phyloP scores from a whole-genome alignment of 2,113 vertebrate species.

The Talpa occidentalis region DNA sequence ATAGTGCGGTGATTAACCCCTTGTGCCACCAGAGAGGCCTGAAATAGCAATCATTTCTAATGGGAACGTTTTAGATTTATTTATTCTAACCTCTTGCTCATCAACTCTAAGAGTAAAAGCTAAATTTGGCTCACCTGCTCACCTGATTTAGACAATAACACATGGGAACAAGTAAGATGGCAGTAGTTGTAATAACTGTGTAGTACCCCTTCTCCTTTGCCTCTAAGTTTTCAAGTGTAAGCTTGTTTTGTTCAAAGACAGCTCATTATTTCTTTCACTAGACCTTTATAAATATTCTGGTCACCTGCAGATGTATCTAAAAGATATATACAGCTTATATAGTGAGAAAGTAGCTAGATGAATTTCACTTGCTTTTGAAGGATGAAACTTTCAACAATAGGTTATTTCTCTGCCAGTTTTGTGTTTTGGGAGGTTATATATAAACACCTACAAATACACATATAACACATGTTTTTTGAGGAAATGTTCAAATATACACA shows the following conservation, averaged over 20 bases:
- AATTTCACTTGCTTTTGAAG: slow-evolving; percentile 49
- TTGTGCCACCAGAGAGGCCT: no score
- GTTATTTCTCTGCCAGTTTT: slow-evolving; percentile 26
- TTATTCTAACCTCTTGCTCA: not conserved
- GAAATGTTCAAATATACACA: not conserved
- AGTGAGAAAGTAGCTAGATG: slow-evolving; percentile 32
- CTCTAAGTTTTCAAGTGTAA: slow-evolving; percentile 62
- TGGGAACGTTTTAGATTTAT: slow-evolving; percentile 9
- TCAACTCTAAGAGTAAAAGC: slow-evolving; percentile 4
- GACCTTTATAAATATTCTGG: slow-evolving; percentile 32
- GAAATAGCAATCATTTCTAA: slow-evolving; percentile 47
- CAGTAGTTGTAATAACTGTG: not conserved
- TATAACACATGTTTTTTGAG: not conserved
- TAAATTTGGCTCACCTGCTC: not conserved
- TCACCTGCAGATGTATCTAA: slow-evolving; percentile 23
- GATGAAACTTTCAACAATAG: slow-evolving; percentile 26
- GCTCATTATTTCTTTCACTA: slow-evolving; percentile 74
- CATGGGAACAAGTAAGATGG: not conserved
- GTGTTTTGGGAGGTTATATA: not conserved
- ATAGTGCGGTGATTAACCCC: no score
- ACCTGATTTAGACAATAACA: slow-evolving; percentile 13
- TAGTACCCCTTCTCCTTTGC: not conserved
- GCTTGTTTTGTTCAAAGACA: slow-evolving; percentile 54
- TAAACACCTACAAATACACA: not conserved
- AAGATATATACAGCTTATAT: not conserved